Conservation (phyloP, 2,113 vertebrate species). For the Burhinus bistriatus region DNA sequence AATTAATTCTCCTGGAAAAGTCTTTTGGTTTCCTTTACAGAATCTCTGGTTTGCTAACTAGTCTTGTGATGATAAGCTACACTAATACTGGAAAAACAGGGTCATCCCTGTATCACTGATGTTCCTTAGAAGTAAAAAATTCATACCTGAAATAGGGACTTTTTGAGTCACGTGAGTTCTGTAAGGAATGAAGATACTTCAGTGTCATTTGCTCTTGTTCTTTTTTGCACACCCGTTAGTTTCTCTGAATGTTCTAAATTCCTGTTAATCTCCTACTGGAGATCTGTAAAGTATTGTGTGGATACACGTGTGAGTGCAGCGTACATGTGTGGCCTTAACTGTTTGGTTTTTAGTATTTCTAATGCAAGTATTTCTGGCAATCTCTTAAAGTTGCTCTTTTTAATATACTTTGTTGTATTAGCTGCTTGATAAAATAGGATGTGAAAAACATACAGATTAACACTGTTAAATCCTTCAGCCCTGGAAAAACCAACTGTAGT, state of each 20-base stretch:
- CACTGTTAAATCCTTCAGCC: neutral
- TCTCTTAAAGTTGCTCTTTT: neutral
- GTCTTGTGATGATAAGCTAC: neutral
- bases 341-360: neutral
- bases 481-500: neutral
- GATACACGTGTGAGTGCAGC: neutral
- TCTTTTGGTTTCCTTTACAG: neutral
- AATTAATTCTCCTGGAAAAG: neutral
- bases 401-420: neutral
- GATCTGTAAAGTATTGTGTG: neutral
- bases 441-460: neutral
- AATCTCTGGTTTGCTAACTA: neutral
- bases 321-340: neutral
- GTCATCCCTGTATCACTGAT: neutral
- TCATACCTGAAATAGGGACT: neutral
- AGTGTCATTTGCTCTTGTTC: neutral
- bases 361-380: neutral
- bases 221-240: neutral
- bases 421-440: neutral
- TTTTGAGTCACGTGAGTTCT: neutral
- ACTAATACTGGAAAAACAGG: neutral
- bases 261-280: neutral
- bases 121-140: neutral
- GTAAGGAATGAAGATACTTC: neutral
- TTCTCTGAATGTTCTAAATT: neutral